Evolutionary conservation across 2,797 vertebrate species (phyloP), one percentile per base, ranked within the genome.

Genomic region (Tarsius wallacei): DNA sequence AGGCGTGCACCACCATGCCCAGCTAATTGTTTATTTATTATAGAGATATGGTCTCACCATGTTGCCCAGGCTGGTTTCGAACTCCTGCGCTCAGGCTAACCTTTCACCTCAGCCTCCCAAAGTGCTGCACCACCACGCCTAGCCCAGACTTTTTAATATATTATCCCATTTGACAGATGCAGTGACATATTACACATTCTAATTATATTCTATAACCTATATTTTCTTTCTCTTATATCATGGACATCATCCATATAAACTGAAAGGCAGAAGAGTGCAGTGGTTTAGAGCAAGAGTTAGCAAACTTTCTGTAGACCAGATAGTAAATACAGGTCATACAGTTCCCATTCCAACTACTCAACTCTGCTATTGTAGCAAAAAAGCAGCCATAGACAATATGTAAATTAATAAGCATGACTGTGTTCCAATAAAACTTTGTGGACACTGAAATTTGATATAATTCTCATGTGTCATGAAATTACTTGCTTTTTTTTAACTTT

Each of bases 361-460:
- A 77, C 61, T 90, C 19, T 71, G 81, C n/a, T 31, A 0, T 26
- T 74, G 17, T 36, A 76, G 66, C 83, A 91, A 87, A 92, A 95
- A 82, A 82, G 31, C 12, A 28, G 6, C 36, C 78, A 83, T 1
- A 59, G 36, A 77, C 22, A 84, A 70, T 26, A 51, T 19, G 33
- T 82, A 88, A 93, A 81, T 36, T 31, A 77, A 93, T 31, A 68
- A 71, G 13, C 14, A 88, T 15, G 55, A 16, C 9, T 33, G 8
- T 81, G 57, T 47, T 64, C 16, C 84, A 63, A 71, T 93, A 93
- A 87, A 63, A 71, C 64, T 70, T 70, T 49, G 61, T 70, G 49
- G 22, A 78, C 36, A 84, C 31, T 42, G 33, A 93, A 74, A 47
- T 76, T 66, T 26, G 76, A 19, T 15, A 61, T 70, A 42, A 33